These are phyloP conservation scores for Camponotus fellah DNA, from an alignment of 2,888 invertebrate species.

Conservation along the genomic window DNA sequence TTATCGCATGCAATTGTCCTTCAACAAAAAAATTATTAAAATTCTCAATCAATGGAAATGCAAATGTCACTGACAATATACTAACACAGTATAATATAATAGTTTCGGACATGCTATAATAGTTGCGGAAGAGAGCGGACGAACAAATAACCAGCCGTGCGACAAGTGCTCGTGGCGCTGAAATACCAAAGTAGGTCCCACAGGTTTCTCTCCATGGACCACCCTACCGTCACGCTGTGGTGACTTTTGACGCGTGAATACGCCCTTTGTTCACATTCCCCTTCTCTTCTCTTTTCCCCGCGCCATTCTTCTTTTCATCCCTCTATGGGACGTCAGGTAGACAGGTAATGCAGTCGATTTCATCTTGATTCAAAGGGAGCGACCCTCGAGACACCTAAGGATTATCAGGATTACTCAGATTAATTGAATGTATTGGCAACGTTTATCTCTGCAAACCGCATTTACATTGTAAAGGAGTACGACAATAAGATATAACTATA, in stretches of 20 bases:
- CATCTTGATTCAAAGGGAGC: constrained; percentile 65
- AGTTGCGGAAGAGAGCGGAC: background rate
- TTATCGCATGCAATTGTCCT: background rate
- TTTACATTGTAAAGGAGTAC: background rate
- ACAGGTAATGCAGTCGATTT: constrained; percentile 73
- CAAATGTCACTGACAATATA: background rate
- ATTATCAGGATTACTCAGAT: constrained; percentile 8
- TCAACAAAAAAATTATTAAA: background rate
- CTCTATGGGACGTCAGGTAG: constrained; percentile 62
- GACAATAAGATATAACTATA: background rate
- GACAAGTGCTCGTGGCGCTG: constrained; percentile 73
- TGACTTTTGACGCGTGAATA: constrained; percentile 83
- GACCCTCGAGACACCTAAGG: background rate
- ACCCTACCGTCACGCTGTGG: constrained; percentile 80
- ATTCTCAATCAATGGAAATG: background rate
- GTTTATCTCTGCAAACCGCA: background rate
- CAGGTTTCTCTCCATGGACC: constrained; percentile 72
- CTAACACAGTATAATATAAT: background rate
- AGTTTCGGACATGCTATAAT: background rate
- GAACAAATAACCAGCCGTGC: constrained; percentile 43
- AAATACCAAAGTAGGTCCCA: constrained; percentile 73
- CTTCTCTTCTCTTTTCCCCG: constrained; percentile 45
- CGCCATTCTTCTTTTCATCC: constrained; percentile 62
- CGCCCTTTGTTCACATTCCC: constrained; percentile 74
- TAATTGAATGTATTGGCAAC: constrained; percentile 26